phyloP scores from a whole-genome alignment of 2,888 invertebrate genomes.

The Pinctada fucata region DNA sequence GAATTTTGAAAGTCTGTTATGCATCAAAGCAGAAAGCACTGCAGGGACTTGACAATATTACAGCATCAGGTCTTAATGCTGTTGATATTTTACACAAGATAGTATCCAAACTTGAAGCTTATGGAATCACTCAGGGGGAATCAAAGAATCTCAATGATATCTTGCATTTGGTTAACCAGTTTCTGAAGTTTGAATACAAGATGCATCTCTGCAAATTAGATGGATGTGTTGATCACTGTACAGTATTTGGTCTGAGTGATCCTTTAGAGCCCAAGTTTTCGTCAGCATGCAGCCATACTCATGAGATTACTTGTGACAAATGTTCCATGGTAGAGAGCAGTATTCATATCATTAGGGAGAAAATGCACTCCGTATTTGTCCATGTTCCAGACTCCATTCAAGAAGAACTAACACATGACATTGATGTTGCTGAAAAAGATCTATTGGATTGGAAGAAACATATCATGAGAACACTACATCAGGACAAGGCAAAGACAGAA shows the following conservation, averaged over 20 bases:
- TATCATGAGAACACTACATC: constrained; percentile 20
- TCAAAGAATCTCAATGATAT: not conserved
- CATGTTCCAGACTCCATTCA: constrained; percentile 8
- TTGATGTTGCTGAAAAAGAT: constrained; percentile 5
- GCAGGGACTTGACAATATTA: constrained; percentile 31
- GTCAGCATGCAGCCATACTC: not conserved
- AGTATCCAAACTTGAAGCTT: constrained; percentile 10
- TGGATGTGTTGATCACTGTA: constrained; percentile 23
- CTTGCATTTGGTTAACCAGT: constrained; percentile 21
- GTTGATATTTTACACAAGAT: constrained; percentile 16
- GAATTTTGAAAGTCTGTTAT: constrained; percentile 23
- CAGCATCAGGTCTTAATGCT: constrained; percentile 11
- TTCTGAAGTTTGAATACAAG: constrained; percentile 27
- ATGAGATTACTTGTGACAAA: constrained; percentile 4
- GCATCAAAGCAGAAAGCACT: constrained; percentile 26
- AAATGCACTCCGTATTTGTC: not conserved
- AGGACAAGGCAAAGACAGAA: constrained; percentile 1
- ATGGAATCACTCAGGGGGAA: not conserved
- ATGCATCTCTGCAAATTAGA: constrained; percentile 9
- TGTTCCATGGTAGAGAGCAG: not conserved
- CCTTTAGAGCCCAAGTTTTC: not conserved
- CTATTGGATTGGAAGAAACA: constrained; percentile 19
- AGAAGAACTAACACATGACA: constrained; percentile 16
- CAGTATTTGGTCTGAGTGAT: constrained; percentile 17
- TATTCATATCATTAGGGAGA: not conserved